These are phyloP conservation scores for Noctuana brunneofusca DNA, from an alignment of 2,888 invertebrate genomes.

Conservation along the genomic window DNA sequence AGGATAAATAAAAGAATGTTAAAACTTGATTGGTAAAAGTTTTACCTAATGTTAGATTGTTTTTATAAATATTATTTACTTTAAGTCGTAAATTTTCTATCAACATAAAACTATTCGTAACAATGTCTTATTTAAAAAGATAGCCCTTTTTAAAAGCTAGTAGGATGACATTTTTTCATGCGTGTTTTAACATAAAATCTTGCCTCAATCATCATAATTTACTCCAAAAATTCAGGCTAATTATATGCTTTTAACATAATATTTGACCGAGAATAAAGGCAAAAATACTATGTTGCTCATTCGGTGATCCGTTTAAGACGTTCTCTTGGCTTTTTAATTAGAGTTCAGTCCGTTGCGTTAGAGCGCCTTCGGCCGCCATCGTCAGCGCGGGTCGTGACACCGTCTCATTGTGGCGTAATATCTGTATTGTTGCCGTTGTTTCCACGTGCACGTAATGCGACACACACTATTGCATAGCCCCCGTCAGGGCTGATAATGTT, in stretches of 20 bases:
- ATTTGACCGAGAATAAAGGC: not conserved
- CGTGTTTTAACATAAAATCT: not conserved
- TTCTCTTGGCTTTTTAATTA: conserved; percentile 59
- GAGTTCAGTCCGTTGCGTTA: conserved; percentile 64
- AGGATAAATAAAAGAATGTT: not conserved
- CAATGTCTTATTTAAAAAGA: no score
- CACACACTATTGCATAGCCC: conserved; percentile 25
- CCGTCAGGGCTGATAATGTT: conserved; percentile 2
- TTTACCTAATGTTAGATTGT: no score
- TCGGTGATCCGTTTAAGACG: conserved; percentile 53
- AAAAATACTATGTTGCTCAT: not conserved
- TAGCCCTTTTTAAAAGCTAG: not conserved
- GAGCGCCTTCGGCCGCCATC: conserved; percentile 38
- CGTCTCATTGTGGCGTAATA: conserved; percentile 57
- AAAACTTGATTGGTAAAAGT: no score
- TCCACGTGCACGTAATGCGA: conserved; percentile 23
- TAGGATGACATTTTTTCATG: not conserved
- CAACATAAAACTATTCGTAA: no score
- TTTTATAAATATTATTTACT: no score
- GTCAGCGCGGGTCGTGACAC: conserved; percentile 61
- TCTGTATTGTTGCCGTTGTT: conserved; percentile 30
- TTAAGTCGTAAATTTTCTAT: no score
- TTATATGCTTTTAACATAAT: not conserved
- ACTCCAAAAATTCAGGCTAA: not conserved
- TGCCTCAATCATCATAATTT: not conserved